These are phyloP conservation scores for Drosophila meridionalis DNA, from an alignment of 2,888 invertebrate genomes.

Conservation along the genomic window DNA sequence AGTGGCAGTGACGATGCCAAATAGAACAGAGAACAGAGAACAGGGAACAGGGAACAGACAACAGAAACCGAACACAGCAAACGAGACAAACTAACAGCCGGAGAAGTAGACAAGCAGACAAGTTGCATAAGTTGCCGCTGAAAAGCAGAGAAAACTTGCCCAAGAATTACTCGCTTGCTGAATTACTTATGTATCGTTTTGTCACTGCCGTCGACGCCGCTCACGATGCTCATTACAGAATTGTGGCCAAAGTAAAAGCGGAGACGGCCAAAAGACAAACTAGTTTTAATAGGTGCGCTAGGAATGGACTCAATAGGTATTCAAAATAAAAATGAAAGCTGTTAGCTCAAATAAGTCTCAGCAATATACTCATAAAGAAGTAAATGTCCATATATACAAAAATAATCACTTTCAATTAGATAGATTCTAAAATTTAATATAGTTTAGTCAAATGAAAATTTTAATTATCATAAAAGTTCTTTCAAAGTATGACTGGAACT, in stretches of 20 bases:
- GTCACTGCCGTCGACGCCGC: slow-evolving; percentile 32
- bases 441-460: too few relatives aligned
- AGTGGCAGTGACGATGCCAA: slow-evolving; percentile 14
- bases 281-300: not conserved
- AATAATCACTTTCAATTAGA: too few relatives aligned
- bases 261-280: slow-evolving; percentile 4
- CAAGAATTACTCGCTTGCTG: slow-evolving; percentile 46
- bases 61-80: slow-evolving; percentile 10
- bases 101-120: slow-evolving; percentile 18
- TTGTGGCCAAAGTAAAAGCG: slow-evolving; percentile 8
- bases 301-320: not conserved
- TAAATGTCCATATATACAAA: not conserved
- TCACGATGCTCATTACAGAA: slow-evolving; percentile 38
- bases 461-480: too few relatives aligned
- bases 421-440: too few relatives aligned
- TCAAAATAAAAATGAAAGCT: not conserved
- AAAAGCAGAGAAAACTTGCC: slow-evolving; percentile 52
- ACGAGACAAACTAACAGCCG: slow-evolving; percentile 16
- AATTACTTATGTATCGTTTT: slow-evolving; percentile 55
- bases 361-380: too few relatives aligned
- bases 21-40: slow-evolving; percentile 6
- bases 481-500: too few relatives aligned
- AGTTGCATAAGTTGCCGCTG: slow-evolving; percentile 24
- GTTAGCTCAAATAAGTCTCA: too few relatives aligned
- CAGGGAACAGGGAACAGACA: slow-evolving; percentile 4